phyloP scores from a whole-genome alignment of 2,888 invertebrate species.

The Limulus polyphemus region DNA sequence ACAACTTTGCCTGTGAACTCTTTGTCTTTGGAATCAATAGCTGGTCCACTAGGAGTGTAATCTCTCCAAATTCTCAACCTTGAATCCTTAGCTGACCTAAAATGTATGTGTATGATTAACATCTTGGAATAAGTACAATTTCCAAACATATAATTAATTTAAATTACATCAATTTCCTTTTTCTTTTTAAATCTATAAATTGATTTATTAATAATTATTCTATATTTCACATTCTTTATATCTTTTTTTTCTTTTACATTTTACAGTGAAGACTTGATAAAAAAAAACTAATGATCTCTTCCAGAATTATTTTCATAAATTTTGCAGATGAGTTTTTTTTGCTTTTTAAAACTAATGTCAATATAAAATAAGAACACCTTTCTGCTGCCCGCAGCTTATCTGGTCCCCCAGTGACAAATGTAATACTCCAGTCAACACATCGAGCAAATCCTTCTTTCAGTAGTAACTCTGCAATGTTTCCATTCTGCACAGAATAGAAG shows the following conservation, averaged over 20 bases:
- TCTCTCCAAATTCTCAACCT: slow-evolving; percentile 81
- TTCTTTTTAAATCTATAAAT: too few relatives aligned
- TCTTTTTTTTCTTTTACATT: too few relatives aligned
- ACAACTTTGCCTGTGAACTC: slow-evolving; percentile 69
- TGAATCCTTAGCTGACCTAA: slow-evolving; percentile 64
- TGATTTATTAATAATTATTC: too few relatives aligned
- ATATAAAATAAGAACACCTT: slow-evolving; percentile 38
- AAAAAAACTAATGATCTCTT: too few relatives aligned
- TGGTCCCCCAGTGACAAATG: slow-evolving; percentile 63
- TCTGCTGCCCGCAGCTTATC: slow-evolving; percentile 74
- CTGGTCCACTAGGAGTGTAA: slow-evolving; percentile 54
- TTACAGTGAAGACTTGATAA: too few relatives aligned
- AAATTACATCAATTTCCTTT: too few relatives aligned
- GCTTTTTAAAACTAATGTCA: too few relatives aligned
- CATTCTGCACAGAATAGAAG: slow-evolving; percentile 31
- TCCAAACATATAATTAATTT: too few relatives aligned
- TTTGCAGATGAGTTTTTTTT: too few relatives aligned
- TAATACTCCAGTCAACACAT: slow-evolving; percentile 88
- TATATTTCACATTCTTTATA: too few relatives aligned
- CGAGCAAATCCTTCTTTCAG: slow-evolving; percentile 80
- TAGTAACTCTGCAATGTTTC: slow-evolving; percentile 85
- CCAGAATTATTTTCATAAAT: too few relatives aligned
- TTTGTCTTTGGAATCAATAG: slow-evolving; percentile 54
- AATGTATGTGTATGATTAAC: slow-evolving; percentile 5
- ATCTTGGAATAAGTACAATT: too few relatives aligned